These are phyloP conservation scores for Gila orcuttii DNA, from an alignment of 2,113 vertebrate species.

Conservation along the genomic window DNA sequence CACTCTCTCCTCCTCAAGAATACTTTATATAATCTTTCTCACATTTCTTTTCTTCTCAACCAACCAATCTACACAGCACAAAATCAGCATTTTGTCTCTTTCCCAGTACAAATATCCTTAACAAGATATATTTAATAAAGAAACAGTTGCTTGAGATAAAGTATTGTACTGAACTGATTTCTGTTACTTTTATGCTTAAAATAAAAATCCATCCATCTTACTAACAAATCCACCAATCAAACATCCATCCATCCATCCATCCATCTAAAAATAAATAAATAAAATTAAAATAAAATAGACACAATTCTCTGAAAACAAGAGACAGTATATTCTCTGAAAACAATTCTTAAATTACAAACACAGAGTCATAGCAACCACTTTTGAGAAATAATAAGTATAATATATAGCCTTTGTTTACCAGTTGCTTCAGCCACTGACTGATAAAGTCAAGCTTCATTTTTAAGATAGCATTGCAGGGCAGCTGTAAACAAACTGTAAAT, in stretches of 20 bases:
- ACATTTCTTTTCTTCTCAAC: not conserved
- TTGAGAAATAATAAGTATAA: not conserved
- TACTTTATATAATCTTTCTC: conserved; percentile 28
- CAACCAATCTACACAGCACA: not conserved
- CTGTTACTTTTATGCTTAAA: not conserved
- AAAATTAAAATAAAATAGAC: too few species aligned
- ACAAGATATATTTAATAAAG: not conserved
- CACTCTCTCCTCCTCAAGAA: conserved; percentile 24
- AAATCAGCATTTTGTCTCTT: not conserved
- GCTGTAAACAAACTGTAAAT: not conserved
- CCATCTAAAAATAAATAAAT: too few species aligned
- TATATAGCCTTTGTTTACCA: not conserved
- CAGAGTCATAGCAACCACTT: not conserved
- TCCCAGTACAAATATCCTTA: not conserved
- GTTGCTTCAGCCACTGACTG: not conserved
- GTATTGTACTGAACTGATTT: not conserved
- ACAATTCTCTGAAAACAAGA: not conserved
- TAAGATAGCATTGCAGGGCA: not conserved
- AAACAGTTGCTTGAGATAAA: not conserved
- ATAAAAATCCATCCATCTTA: not conserved
- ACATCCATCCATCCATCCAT: not conserved
- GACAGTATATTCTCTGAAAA: not conserved
- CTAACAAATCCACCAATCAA: too few species aligned
- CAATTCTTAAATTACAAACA: not conserved
- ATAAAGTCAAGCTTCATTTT: conserved; percentile 4